Evolutionary conservation across 2,797 vertebrate genomes (phyloP), one percentile per base, ranked within the genome.

Genomic region (Tokudaia muenninki): DNA sequence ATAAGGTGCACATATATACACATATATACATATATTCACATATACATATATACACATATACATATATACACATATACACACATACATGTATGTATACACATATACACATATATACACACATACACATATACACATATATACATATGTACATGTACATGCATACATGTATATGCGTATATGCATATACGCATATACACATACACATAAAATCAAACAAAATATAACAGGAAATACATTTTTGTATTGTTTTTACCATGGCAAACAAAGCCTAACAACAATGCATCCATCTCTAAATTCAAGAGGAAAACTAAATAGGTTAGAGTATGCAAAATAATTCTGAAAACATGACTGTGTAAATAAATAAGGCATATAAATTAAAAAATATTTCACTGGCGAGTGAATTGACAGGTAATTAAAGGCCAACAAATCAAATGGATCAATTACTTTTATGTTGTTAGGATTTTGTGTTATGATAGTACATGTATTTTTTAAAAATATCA

Each of bases 241-340:
- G n/a, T 37, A 37, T 72, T 92, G 29, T 0, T 24, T 88, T 92
- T 21, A 90, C 41, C 22, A 72, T 37, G 44, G 3, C 31, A 17
- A 26, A 41, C 5, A 50, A 65, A 88, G 34, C 24, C 14, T 92
- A 57, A n/a, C 1, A 24, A 17, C 10, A 41, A 63, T 72, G 52
- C 59, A 57, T 31, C 11, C 47, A 82, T 34, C 4, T 17, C 52
- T 31, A 80, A 24, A 88, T 70, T 41, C 41, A 91, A 91, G 41
- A 59, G 41, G 26, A 87, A 83, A 86, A 47, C 13, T 70, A 52
- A 92, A 65, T 29, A 55, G 13, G 3, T 29, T 29, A 72, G 11
- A 81, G 77, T 26, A 77, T 16, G 22, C 52, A 88, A 80, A 90
- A 41, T 83, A 47, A 77, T 95, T 86, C n/a, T 88, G 26, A 92